These are phyloP conservation scores for Isaurus tuberculatus DNA, from an alignment of 92 coral and sea anemone genomes.

Conservation along the genomic window DNA sequence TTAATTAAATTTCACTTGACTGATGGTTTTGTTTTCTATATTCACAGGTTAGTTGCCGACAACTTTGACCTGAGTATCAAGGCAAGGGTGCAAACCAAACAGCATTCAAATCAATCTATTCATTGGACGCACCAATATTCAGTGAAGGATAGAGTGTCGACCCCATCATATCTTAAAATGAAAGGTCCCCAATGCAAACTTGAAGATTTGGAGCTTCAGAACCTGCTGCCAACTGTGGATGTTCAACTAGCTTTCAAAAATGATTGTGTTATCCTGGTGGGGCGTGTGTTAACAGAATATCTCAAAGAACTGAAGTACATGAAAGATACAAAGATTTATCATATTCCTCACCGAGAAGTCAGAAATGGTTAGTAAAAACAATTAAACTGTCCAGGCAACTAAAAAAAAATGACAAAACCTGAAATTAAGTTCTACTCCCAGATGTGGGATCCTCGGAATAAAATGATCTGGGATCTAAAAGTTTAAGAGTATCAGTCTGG, in stretches of 20 bases:
- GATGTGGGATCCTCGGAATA: background rate
- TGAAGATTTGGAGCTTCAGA: slow-evolving; percentile 39
- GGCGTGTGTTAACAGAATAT: slow-evolving; percentile 41
- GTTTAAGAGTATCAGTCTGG: background rate
- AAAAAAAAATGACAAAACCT: background rate
- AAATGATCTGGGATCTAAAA: background rate
- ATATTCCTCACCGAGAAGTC: slow-evolving; percentile 54
- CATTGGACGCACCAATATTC: slow-evolving; percentile 63
- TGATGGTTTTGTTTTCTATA: background rate
- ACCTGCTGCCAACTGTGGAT: slow-evolving; percentile 49
- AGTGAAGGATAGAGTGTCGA: slow-evolving; percentile 26
- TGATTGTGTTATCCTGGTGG: slow-evolving; percentile 51
- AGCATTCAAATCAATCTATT: slow-evolving; percentile 36
- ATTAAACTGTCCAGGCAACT: background rate
- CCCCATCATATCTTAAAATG: background rate
- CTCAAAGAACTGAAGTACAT: slow-evolving; percentile 36
- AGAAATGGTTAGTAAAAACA: slow-evolving; percentile 31
- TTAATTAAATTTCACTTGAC: background rate
- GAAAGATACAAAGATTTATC: slow-evolving; percentile 25
- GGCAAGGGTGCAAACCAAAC: slow-evolving; percentile 53
- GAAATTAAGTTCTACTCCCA: slow-evolving; percentile 8
- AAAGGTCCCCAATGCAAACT: slow-evolving; percentile 11
- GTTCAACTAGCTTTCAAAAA: slow-evolving; percentile 42
- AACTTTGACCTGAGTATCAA: slow-evolving; percentile 57
- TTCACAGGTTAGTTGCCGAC: slow-evolving; percentile 57